Conservation (phyloP, 2,888 invertebrate species). For the Cryptocephalus primarius region DNA sequence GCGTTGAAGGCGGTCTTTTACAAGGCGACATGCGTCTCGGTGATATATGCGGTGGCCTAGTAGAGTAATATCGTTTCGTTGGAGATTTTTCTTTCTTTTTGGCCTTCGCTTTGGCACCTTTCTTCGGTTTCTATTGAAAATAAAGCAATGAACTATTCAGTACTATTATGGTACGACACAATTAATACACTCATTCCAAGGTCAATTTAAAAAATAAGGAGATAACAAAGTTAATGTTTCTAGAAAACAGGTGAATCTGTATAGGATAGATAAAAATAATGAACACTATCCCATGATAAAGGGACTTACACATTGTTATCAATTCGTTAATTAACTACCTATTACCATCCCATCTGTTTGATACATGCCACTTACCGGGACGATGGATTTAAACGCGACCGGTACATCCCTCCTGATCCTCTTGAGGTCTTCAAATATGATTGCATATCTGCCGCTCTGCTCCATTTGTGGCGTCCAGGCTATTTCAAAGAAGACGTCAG, state of each 20-base stretch:
- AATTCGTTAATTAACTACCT: no score
- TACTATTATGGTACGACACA: no score
- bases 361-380: constrained; percentile 8
- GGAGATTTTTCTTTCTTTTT: constrained; percentile 10
- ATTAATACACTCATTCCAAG: no score
- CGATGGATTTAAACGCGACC: constrained; percentile 48
- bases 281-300: no score
- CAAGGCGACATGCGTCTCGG: constrained; percentile 5
- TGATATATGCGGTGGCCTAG: constrained; percentile 8
- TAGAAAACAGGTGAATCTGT: no score
- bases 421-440: constrained; percentile 48
- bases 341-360: no score
- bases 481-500: constrained; percentile 45
- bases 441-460: constrained; percentile 50
- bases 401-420: constrained; percentile 56
- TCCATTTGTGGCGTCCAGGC: constrained; percentile 52
- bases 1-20: constrained; percentile 7
- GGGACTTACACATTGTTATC: no score
- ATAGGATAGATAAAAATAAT: no score
- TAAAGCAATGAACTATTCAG: no score
- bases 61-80: constrained; percentile 11
- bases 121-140: no score
- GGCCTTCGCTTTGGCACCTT: not conserved
- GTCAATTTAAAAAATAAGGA: no score
- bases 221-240: no score